Percentiles rank a stretch among this genome's conserved stretches.
Conservation (phyloP, 64 coral and sea anemone species). For the Dendrophyllia cribrosa region DNA sequence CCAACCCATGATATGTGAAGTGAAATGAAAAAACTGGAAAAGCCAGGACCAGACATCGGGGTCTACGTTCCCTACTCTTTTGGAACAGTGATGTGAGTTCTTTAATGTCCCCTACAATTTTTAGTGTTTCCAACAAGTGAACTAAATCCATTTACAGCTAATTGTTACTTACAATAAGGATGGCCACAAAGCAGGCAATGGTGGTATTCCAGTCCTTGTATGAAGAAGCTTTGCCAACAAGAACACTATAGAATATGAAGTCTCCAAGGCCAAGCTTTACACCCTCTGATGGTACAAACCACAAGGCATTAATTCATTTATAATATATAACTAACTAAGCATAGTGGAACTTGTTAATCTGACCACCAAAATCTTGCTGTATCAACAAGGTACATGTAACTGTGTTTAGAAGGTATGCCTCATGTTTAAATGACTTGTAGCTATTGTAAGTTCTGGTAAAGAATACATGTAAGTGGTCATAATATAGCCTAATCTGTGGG, state of each 20-base stretch:
- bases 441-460: too few relatives aligned
- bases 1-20: too few relatives aligned
- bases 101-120: too few relatives aligned
- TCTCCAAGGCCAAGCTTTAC: constrained; percentile 98
- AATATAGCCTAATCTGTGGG: too few relatives aligned
- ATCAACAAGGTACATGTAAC: not conserved
- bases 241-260: constrained; percentile 98
- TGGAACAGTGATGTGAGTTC: too few relatives aligned
- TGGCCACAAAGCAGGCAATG: constrained; percentile 98
- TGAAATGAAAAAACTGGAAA: too few relatives aligned
- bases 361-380: not conserved
- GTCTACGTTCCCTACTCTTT: too few relatives aligned
- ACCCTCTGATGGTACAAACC: constrained; percentile 77
- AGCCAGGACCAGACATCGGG: too few relatives aligned
- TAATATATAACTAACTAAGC: not conserved
- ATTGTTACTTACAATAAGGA: constrained; percentile 93
- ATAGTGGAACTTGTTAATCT: not conserved
- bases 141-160: not conserved
- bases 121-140: too few relatives aligned
- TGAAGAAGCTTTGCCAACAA: constrained; percentile 96
- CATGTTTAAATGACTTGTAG: too few relatives aligned
- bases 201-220: constrained; percentile 99
- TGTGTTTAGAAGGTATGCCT: too few relatives aligned
- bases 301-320: not conserved
- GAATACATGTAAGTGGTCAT: too few relatives aligned